A percentile compares a stretch with the other conserved stretches of the same genome.
Evolutionary conservation across 1,140 invertebrate species (phyloP).

Genomic region (Platyscapa corneri): DNA sequence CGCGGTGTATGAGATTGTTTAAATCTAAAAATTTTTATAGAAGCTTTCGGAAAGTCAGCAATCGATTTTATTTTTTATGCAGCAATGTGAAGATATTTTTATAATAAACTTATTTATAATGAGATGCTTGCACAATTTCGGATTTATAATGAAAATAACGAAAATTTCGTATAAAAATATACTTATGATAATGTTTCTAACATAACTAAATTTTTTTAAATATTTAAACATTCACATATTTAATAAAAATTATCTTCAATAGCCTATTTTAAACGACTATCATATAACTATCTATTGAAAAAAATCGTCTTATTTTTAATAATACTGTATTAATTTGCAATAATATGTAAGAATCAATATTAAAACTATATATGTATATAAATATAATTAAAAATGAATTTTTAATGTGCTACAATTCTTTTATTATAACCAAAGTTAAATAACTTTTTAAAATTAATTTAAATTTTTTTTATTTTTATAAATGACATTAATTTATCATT

Average conservation of each 20-base stretch:
- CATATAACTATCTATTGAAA: too few relatives aligned
- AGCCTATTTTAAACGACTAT: too few relatives aligned
- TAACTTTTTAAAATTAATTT: too few relatives aligned
- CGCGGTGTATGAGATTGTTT: neutral
- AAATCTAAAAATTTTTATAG: neutral
- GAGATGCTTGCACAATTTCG: neutral
- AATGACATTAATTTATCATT: too few relatives aligned
- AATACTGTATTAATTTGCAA: too few relatives aligned
- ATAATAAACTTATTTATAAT: neutral
- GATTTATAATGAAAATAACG: neutral
- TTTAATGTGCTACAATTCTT: too few relatives aligned
- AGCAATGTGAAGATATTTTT: neutral
- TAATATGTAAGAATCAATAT: too few relatives aligned
- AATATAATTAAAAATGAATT: too few relatives aligned
- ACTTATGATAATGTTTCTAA: neutral
- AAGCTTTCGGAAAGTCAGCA: slow-evolving; percentile 12
- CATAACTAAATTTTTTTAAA: neutral
- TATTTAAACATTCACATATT: neutral
- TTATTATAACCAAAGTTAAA: too few relatives aligned
- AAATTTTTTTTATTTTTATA: too few relatives aligned
- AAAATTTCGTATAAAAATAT: neutral
- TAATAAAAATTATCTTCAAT: neutral
- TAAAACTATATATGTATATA: too few relatives aligned
- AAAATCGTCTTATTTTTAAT: too few relatives aligned
- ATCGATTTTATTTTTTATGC: slow-evolving; percentile 9